Percentiles rank a stretch among this genome's conserved stretches.
Evolutionary conservation across 2,797 vertebrate species (phyloP).

Genomic region (Gymnothorax javanicus): DNA sequence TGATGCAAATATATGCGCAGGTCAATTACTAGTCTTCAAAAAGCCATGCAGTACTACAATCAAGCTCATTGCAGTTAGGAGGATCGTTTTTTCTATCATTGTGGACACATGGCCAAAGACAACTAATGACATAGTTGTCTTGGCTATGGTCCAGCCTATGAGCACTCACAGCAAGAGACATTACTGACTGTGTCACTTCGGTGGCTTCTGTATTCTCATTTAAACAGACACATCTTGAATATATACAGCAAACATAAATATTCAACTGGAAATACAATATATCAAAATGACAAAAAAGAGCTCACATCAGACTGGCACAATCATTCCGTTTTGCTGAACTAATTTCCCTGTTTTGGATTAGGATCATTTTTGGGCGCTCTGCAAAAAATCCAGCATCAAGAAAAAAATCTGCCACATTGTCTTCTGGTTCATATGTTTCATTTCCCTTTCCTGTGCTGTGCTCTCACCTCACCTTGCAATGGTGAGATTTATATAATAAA

Average conservation of each 20-base stretch:
- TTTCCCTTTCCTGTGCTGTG: neutral
- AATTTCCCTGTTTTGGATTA: neutral
- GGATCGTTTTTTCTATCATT: neutral
- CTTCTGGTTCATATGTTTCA: neutral
- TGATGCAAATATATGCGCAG: no score
- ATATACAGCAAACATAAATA: neutral
- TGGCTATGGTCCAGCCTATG: neutral
- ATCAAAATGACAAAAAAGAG: neutral
- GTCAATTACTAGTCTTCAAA: no score
- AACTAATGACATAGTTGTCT: neutral
- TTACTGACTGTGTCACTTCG: neutral
- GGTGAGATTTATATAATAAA: neutral
- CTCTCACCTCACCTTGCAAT: neutral
- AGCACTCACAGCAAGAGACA: neutral
- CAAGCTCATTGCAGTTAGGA: no score
- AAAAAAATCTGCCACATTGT: slow-evolving; percentile 1
- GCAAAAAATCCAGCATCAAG: neutral
- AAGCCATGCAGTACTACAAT: no score
- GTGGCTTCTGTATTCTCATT: neutral
- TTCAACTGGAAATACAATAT: neutral
- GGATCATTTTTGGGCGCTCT: neutral
- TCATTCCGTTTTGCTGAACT: neutral
- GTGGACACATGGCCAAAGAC: neutral
- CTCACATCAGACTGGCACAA: neutral
- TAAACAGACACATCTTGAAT: neutral